Percentiles rank a stretch among this genome's conserved stretches.
These are phyloP conservation scores for Saguinus imperator DNA, from an alignment of 2,113 vertebrate genomes.

Conservation along the genomic window DNA sequence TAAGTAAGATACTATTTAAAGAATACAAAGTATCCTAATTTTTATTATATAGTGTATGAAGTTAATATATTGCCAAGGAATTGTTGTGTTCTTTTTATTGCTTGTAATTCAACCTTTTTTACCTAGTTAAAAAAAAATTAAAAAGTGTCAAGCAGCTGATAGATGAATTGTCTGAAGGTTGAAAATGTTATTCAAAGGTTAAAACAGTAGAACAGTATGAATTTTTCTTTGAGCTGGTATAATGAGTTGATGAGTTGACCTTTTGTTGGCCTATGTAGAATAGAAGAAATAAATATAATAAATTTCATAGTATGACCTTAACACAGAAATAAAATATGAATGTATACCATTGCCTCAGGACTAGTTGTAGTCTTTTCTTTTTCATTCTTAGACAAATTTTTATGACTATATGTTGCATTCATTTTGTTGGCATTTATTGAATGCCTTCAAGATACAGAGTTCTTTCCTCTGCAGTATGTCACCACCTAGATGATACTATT, in stretches of 20 bases:
- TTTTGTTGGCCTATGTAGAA: conserved; percentile 74
- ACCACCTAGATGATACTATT: background rate
- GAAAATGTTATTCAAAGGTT: conserved; percentile 77
- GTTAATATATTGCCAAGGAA: conserved; percentile 44
- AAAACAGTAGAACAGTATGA: conserved; percentile 73
- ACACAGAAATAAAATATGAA: conserved; percentile 53
- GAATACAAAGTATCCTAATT: conserved; percentile 6
- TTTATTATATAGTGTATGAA: conserved; percentile 44
- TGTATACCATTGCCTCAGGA: conserved; percentile 21
- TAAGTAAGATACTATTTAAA: conserved; percentile 45
- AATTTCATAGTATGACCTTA: conserved; percentile 55
- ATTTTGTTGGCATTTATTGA: conserved; percentile 6
- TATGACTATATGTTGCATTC: conserved; percentile 23
- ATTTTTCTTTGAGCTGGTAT: conserved; percentile 57
- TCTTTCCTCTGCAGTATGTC: background rate
- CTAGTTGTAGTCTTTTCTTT: conserved; percentile 18
- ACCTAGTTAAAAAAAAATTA: conserved; percentile 73
- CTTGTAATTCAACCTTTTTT: conserved; percentile 57
- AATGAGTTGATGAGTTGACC: conserved; percentile 70
- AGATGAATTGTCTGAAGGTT: conserved; percentile 65
- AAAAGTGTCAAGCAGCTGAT: conserved; percentile 56
- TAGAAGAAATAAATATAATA: conserved; percentile 78
- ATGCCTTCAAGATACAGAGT: conserved; percentile 1
- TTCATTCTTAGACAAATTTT: conserved; percentile 34
- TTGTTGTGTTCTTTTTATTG: conserved; percentile 50